Base-by-base conservation (phyloP, 2,888 invertebrate genomes). In the Cheilosia variabilis region DNA sequence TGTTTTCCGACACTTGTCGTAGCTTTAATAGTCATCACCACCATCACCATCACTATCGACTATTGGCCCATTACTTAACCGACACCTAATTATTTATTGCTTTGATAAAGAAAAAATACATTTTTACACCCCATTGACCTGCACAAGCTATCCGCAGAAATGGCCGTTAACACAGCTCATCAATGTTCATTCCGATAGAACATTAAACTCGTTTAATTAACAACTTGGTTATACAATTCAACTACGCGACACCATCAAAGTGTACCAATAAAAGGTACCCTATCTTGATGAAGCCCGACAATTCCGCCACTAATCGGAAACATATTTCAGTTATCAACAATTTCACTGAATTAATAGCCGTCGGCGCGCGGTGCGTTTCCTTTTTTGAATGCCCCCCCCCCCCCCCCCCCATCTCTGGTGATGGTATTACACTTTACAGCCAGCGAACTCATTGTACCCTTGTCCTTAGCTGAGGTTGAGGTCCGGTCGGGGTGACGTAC, bases 291-390 rank as follows among this genome's bases (percentile, higher is more conserved):
- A 76, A 75, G 75, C 58, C 15, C 47, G 58, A 84, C 75, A 71
- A 75, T 79, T 79, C 79, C 50, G 75, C 47, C 79, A 79, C 84
- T 84, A 84, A 84, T 84, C 84, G 79, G 71, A 84, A 84, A 84
- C 84, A 84, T 84, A 84, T 79, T 84, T 79, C 79, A 79, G 84
- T 71, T 71, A 76, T 79, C 84, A 84, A 84, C 84, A 84, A 79
- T 79, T 79, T 13, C 24, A 84, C 79, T 55, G 43, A 57, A 71
- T 75, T 76, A 79, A 84, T 71, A 69, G 65, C 60, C 62, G 55
- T 75, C 65, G 62, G 68, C 10, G 37, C 7, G 37, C 37, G 37
- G 34, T 22, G 47, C 72, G 62, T 50, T 53, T 65, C 60, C 15
- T 22, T 37, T 50, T 52, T 41, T 71, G 34, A 53, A 52, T 34